A percentile compares a stretch with the other conserved stretches of the same genome.
Evolutionary conservation across 2,113 vertebrate genomes (phyloP).

Genomic region (Podarcis cretensis): DNA sequence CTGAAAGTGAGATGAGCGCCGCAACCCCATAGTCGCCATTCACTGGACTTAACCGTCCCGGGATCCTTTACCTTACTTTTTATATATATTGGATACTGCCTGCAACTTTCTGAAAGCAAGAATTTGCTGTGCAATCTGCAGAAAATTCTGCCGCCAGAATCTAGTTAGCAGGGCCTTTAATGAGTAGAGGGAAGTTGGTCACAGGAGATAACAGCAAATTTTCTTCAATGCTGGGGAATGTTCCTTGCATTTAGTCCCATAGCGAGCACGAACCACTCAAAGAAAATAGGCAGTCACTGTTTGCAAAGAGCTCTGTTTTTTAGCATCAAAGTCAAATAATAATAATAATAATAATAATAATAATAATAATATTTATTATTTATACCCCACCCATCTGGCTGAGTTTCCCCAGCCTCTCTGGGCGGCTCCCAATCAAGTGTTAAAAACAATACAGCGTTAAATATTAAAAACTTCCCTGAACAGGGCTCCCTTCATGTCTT

Average conservation of each 20-base stretch:
- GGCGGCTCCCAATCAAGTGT: no score
- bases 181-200: background rate
- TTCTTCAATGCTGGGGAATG: background rate
- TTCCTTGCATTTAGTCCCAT: background rate
- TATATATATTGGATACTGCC: background rate
- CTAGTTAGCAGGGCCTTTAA: background rate
- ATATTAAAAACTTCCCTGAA: no score
- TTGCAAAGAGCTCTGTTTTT: background rate
- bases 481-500: no score
- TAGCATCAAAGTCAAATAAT: background rate
- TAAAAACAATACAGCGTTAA: no score
- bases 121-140: background rate
- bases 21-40: no score
- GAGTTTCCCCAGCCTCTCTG: no score
- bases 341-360: no score
- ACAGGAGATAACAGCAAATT: background rate
- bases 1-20: background rate
- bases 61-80: no score
- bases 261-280: background rate
- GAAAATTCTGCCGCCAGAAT: background rate
- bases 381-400: no score
- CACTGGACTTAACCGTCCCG: no score
- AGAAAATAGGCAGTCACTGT: background rate
- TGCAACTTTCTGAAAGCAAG: background rate
- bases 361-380: no score